Base-by-base conservation (phyloP, 2,888 invertebrate genomes). In the Heliconius charithonia region DNA sequence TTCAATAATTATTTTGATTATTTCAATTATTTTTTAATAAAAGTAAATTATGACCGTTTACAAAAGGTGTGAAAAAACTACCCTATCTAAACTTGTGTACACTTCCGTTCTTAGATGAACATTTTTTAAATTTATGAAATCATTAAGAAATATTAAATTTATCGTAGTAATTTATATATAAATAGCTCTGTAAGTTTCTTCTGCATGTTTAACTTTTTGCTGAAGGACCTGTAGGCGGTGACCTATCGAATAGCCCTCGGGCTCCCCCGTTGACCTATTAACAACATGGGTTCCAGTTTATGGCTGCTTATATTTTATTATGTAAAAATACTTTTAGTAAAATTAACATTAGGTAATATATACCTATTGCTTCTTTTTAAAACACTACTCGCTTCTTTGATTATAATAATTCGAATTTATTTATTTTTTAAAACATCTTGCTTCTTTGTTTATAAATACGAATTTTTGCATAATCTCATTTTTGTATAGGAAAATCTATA, bases 201-300 rank as follows among this genome's bases (percentile, higher is more conserved):
- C 67, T 79, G 70, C 70, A 80, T 80, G 67, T 70, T 71, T 80
- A 19, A 27, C 67, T 67, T 69, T 41, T 69, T 69, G 41, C 16
- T 69, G 25, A 41, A 69, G 41, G 41, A 69, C 4, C 69, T 69
- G 41, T 69, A 25, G 41, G 69, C 41, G 69, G 69, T 69, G 69
- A 69, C 69, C 69, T 41, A 69, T 69, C 13, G 69, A 25, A 25
- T 69, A 25, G 25, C 69, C 25, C 69, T 37, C 69, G 3, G 25
- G 69, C 41, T 45, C 69, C 69, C 69, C 41, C 69, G 25, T 69
- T 69, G 69, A 69, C 69, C 69, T 69, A 69, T 69, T 69, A 69
- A 69, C 37, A 22, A 69, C 25, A 69, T 41, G 16, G 25, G 41
- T 41, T 45, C 41, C 41, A 69, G 41, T 69, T 16, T 41, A 41